Base-by-base conservation (phyloP, 1,140 invertebrate species). In the Drosophila tristis region DNA sequence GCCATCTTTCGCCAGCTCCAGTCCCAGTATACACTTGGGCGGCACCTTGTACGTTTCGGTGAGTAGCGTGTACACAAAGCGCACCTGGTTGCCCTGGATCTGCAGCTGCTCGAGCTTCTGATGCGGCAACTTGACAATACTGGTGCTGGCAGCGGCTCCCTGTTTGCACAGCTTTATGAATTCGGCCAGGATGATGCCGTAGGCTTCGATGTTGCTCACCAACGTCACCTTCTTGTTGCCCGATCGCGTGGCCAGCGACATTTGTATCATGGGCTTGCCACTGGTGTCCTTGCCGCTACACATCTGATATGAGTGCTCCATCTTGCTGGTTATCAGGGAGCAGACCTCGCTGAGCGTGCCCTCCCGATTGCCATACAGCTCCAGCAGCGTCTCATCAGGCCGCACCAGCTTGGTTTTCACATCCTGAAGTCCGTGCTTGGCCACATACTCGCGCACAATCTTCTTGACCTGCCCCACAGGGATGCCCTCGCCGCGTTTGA, bases 141-240 rank as follows among this genome's bases (percentile, higher is more conserved):
- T 96, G 56, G 97, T 96, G 77, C 97, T 96, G 2, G 97, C 97
- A 5, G 97, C 97, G 39, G 97, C 96, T 11, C 95, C 96, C 65
- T 95, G 94, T 92, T 98, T 97, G 79, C 97, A 97, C 80, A 95
- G 94, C 78, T 96, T 96, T 8, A 96, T 96, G 92, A 98, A 96
- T 74, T 96, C 95, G 25, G 94, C 91, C 49, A 97, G 92, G 82
- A 95, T 95, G 66, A 98, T 96, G 13, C 97, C 97, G 93, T 95
- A 98, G 23, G 94, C 93, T 91, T 98, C 96, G 64, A 98, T 93
- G 92, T 98, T 98, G 71, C 97, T 96, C 0, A 98, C 94, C 42
- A 98, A 91, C 1, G 97, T 98, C 74, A 97, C 97, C 94, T 98
- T 98, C 92, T 98, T 98, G 87, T 97, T 97, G n/a, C 96, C 95